phyloP scores from a whole-genome alignment of 2,797 vertebrate species.

The Avahi laniger region DNA sequence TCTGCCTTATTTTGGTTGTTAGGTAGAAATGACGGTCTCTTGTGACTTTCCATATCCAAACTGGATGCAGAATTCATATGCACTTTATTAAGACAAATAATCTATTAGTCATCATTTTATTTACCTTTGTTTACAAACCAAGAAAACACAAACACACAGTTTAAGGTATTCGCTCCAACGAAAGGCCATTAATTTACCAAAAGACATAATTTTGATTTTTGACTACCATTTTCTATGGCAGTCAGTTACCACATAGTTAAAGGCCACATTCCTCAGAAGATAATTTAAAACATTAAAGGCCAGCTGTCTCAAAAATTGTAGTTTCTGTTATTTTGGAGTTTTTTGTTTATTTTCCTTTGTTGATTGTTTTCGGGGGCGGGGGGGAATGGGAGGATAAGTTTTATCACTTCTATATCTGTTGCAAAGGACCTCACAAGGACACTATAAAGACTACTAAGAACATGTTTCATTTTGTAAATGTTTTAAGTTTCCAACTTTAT shows the following conservation, averaged over 20 bases:
- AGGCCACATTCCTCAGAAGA: not conserved
- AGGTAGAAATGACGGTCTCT: not conserved
- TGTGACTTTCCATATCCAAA: not conserved
- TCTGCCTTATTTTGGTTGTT: not conserved
- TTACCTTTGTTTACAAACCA: not conserved
- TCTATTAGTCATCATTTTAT: not conserved
- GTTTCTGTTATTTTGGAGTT: not conserved
- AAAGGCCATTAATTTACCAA: not conserved
- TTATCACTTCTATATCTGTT: not conserved
- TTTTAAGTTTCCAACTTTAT: constrained; percentile 24
- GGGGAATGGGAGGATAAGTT: not conserved
- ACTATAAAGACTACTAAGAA: not conserved
- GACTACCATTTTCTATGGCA: not conserved
- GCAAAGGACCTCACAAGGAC: not conserved
- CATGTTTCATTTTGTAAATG: not conserved
- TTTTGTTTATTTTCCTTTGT: not conserved
- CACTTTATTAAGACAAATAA: not conserved
- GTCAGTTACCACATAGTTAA: not conserved
- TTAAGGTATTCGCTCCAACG: not conserved
- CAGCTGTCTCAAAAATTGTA: not conserved
- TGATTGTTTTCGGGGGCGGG: not conserved
- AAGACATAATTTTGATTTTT: not conserved
- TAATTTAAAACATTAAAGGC: not conserved
- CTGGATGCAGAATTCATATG: not conserved
- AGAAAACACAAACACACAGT: not conserved